These are phyloP conservation scores for Holothuria glaberrima DNA, from an alignment of 35 echinoderm and acorn worm species.

Conservation along the genomic window DNA sequence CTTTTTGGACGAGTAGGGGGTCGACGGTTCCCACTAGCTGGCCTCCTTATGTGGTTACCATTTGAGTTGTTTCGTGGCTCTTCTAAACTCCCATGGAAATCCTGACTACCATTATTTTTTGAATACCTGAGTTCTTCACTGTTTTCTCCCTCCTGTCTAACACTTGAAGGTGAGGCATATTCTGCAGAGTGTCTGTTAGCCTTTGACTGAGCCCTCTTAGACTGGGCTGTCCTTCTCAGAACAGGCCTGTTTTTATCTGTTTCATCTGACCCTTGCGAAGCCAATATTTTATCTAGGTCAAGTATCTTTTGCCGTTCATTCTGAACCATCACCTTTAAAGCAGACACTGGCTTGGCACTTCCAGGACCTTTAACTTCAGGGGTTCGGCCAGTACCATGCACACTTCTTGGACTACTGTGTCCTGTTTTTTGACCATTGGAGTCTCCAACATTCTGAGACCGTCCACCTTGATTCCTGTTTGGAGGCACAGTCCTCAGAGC, in stretches of 20 bases:
- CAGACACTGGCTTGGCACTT: constrained; percentile 78
- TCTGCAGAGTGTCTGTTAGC: constrained; percentile 2
- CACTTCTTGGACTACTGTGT: neutral
- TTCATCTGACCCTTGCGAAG: constrained; percentile 56
- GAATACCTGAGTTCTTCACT: constrained; percentile 30
- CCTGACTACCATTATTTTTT: neutral
- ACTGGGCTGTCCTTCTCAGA: neutral
- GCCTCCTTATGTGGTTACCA: constrained; percentile 68
- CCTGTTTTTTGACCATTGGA: neutral
- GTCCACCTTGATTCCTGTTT: constrained; percentile 18
- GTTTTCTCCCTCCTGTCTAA: neutral
- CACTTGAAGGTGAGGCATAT: constrained; percentile 12
- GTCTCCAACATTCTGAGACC: neutral
- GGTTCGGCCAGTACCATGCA: constrained; percentile 51
- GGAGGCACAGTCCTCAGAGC: constrained; percentile 18
- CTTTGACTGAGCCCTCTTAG: neutral
- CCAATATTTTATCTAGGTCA: constrained; percentile 86
- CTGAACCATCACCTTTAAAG: constrained; percentile 74
- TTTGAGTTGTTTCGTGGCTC: constrained; percentile 91
- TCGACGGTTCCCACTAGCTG: neutral
- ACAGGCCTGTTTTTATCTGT: neutral
- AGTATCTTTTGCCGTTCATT: constrained; percentile 69
- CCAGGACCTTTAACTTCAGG: constrained; percentile 56
- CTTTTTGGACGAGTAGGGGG: constrained; percentile 17
- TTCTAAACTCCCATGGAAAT: constrained; percentile 27